Evolutionary conservation across 2,113 vertebrate genomes (phyloP).

Genomic region (Suricata suricatta): DNA sequence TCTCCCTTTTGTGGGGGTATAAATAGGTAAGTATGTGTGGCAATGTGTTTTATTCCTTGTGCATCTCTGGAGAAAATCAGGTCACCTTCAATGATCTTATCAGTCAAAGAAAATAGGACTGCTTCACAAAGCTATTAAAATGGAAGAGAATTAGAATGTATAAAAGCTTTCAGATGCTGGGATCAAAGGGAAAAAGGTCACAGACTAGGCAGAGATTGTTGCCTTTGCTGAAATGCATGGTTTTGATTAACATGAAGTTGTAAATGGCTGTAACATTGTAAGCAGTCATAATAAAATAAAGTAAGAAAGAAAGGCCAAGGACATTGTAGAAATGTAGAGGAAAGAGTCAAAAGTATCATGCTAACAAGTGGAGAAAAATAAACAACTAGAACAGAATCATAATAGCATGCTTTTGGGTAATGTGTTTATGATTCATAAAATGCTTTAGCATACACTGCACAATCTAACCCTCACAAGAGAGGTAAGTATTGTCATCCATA

Average conservation of each 20-base stretch:
- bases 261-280: constrained; percentile 40
- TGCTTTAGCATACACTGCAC: neutral
- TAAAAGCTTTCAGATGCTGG: constrained; percentile 51
- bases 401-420: neutral
- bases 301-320: constrained; percentile 42
- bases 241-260: constrained; percentile 48
- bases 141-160: constrained; percentile 67
- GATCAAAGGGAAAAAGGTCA: constrained; percentile 57
- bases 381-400: neutral
- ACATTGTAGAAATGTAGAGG: neutral
- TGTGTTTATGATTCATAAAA: neutral
- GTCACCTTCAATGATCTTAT: constrained; percentile 73
- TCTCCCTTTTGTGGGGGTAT: neutral
- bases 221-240: neutral
- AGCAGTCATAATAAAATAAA: constrained; percentile 12
- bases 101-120: constrained; percentile 61
- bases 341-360: neutral
- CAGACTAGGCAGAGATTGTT: neutral
- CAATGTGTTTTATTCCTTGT: constrained; percentile 30
- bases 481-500: neutral
- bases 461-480: neutral
- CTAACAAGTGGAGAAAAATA: constrained; percentile 17
- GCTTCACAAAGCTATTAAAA: constrained; percentile 63
- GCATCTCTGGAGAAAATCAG: constrained; percentile 60
- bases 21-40: neutral